These are phyloP conservation scores for Gulo gulo DNA, from an alignment of 2,113 vertebrate species.

Conservation along the genomic window DNA sequence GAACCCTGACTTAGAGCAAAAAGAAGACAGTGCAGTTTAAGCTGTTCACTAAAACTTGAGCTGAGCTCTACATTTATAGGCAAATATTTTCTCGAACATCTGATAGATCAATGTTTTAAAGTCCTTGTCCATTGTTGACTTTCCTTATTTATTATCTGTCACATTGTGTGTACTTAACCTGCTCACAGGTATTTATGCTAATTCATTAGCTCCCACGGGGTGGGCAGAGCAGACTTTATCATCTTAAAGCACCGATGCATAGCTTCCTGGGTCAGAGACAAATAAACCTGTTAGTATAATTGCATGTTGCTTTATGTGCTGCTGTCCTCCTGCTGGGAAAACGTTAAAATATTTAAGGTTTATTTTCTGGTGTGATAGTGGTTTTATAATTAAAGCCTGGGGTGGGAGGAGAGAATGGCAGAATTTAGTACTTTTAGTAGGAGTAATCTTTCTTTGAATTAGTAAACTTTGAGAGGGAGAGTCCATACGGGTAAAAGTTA, in stretches of 20 bases:
- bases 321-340: constrained; percentile 63
- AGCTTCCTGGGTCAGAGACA: constrained; percentile 39
- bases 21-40: not conserved
- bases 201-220: constrained; percentile 20
- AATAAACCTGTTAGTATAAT: constrained; percentile 49
- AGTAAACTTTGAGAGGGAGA: not conserved
- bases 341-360: constrained; percentile 70
- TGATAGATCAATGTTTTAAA: not conserved
- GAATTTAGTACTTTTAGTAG: not conserved
- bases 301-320: constrained; percentile 46
- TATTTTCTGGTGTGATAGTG: constrained; percentile 52
- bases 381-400: constrained; percentile 63
- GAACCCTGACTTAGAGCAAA: not conserved
- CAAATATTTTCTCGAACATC: not conserved
- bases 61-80: not conserved
- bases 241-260: constrained; percentile 16
- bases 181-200: constrained; percentile 27
- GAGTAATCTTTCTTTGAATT: not conserved
- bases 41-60: not conserved
- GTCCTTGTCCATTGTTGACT: constrained; percentile 8
- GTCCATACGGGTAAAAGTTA: not conserved
- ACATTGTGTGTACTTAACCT: not conserved
- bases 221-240: not conserved
- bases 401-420: not conserved
- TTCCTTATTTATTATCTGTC: not conserved